Percentiles rank a stretch among this genome's conserved stretches.
Conservation (phyloP, 1,140 invertebrate species). For the Luehdorfia chinensis region DNA sequence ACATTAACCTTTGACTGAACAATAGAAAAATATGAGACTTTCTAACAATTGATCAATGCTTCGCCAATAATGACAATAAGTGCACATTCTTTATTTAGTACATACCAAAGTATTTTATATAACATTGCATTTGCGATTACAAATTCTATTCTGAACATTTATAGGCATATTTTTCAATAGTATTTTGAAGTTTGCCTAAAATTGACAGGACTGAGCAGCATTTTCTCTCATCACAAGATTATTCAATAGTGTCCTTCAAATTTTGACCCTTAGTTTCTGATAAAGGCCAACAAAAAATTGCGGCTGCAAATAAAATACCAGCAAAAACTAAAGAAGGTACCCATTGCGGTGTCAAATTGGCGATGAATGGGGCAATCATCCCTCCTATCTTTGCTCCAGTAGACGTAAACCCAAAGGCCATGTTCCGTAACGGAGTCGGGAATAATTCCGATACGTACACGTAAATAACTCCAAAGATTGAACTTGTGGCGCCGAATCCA, state of each 20-base stretch:
- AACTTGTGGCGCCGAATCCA: conserved; percentile 21
- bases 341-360: conserved; percentile 35
- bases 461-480: conserved; percentile 27
- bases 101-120: too few species aligned
- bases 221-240: too few species aligned
- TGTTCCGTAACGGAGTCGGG: conserved; percentile 41
- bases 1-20: conserved; percentile 2
- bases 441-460: conserved; percentile 35
- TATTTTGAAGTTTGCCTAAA: too few species aligned
- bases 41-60: neutral
- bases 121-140: too few species aligned
- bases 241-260: conserved; percentile 37
- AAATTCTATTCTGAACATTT: too few species aligned
- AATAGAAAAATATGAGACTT: neutral
- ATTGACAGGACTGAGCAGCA: too few species aligned
- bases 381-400: conserved; percentile 34
- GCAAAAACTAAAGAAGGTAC: conserved; percentile 37
- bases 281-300: conserved; percentile 27
- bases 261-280: conserved; percentile 46
- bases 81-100: too few species aligned
- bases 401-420: conserved; percentile 32
- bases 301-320: conserved; percentile 28
- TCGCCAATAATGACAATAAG: too few species aligned
- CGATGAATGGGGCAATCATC: conserved; percentile 42
- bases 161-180: too few species aligned